phyloP scores from a whole-genome alignment of 2,797 vertebrate genomes.

The Aphelocoma californica region DNA sequence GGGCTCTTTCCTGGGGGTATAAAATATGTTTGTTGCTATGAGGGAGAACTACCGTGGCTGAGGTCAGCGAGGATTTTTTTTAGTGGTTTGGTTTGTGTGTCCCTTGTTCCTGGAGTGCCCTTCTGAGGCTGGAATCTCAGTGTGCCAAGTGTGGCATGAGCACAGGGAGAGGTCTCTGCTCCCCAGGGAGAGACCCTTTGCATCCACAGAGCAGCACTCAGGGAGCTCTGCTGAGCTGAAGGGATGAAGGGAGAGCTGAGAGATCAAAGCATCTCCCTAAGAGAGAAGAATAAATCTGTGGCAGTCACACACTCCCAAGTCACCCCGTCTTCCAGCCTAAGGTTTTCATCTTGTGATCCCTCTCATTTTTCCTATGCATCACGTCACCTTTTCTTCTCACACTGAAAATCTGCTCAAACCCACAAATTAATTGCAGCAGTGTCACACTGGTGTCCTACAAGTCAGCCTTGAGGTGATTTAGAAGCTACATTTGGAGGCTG shows the following conservation, averaged over 20 bases:
- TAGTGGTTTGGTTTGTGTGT: not conserved
- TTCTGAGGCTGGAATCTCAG: not conserved
- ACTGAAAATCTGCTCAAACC: not conserved
- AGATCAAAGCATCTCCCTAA: not conserved
- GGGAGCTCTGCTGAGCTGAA: not conserved
- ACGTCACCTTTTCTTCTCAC: not conserved
- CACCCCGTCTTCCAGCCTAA: not conserved
- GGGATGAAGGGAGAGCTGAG: not conserved
- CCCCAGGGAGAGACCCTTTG: not conserved
- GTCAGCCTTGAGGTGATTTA: not conserved
- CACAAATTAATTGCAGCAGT: not conserved
- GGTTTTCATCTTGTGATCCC: not conserved
- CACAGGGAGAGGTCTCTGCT: not conserved
- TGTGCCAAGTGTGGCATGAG: not conserved
- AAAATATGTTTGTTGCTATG: not conserved
- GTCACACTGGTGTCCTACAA: not conserved
- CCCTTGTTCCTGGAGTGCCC: not conserved
- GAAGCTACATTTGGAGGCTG: not conserved
- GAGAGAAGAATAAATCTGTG: not conserved
- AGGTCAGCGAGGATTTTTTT: not conserved
- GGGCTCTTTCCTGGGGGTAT: not conserved
- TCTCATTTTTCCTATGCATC: not conserved
- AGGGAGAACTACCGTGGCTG: not conserved
- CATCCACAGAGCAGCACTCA: fast-evolving
- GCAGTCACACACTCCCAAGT: not conserved